Evolutionary conservation across 1,140 invertebrate genomes (phyloP).

Genomic region (Psilanteris sp.): DNA sequence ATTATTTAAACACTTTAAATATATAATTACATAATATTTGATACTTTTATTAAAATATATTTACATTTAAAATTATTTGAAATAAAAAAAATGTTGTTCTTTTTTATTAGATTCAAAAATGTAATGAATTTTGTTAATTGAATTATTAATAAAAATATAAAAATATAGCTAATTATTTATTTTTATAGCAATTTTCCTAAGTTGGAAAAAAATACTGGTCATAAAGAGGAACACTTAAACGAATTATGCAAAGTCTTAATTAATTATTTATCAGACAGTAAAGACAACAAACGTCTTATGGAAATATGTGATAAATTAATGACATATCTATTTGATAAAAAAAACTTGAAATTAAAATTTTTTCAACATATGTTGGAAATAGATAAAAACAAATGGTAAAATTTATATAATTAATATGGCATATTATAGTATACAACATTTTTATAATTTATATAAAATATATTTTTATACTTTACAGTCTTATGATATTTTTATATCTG

Average conservation of each 20-base stretch:
- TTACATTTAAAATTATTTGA: no score
- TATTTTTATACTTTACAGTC: slow-evolving; percentile 5
- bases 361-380: slow-evolving; percentile 54
- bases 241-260: slow-evolving; percentile 42
- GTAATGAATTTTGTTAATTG: no score
- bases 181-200: slow-evolving; percentile 34
- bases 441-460: background rate
- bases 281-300: slow-evolving; percentile 8
- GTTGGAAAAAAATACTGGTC: slow-evolving; percentile 24
- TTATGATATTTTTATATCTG: slow-evolving; percentile 53
- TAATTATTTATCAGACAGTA: slow-evolving; percentile 20
- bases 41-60: no score
- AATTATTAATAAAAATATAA: background rate
- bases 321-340: slow-evolving; percentile 33
- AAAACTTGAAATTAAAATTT: slow-evolving; percentile 29
- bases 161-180: background rate
- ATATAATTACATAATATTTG: no score
- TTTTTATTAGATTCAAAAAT: no score
- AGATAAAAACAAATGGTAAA: slow-evolving; percentile 40
- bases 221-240: slow-evolving; percentile 41
- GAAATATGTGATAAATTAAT: slow-evolving; percentile 41
- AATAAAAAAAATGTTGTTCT: no score
- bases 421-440: no score
- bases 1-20: no score
- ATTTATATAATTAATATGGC: background rate